These are phyloP conservation scores for Xenus cinereus DNA, from an alignment of 2,113 vertebrate genomes.

Conservation along the genomic window DNA sequence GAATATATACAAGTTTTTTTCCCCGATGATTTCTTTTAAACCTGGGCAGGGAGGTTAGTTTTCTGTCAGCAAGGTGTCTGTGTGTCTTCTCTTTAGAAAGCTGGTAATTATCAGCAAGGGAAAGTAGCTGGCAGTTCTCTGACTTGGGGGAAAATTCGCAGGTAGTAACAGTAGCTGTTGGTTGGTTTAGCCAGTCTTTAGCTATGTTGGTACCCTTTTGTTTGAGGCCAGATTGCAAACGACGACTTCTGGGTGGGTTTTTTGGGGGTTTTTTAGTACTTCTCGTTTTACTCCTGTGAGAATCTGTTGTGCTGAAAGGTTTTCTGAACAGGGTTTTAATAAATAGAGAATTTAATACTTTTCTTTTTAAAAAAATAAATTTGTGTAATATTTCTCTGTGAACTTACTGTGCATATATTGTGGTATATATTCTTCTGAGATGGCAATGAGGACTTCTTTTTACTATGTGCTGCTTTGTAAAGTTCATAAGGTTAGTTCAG, in stretches of 20 bases:
- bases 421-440: background rate
- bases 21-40: background rate
- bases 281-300: background rate
- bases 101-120: background rate
- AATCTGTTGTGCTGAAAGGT: background rate
- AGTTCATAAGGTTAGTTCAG: background rate
- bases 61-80: background rate
- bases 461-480: background rate
- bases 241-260: background rate
- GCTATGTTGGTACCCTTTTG: background rate
- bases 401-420: background rate
- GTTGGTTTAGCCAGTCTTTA: background rate
- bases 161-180: background rate
- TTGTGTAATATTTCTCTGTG: background rate
- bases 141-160: background rate
- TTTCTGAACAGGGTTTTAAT: background rate
- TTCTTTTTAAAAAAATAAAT: background rate
- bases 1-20: background rate
- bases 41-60: background rate
- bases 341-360: background rate
- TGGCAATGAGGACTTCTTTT: background rate
- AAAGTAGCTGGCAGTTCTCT: background rate
- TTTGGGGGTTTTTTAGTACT: background rate
- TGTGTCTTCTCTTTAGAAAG: background rate
- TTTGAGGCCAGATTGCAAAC: background rate